Conservation (phyloP, 2,113 vertebrate genomes). For the Eurystomus gularis region DNA sequence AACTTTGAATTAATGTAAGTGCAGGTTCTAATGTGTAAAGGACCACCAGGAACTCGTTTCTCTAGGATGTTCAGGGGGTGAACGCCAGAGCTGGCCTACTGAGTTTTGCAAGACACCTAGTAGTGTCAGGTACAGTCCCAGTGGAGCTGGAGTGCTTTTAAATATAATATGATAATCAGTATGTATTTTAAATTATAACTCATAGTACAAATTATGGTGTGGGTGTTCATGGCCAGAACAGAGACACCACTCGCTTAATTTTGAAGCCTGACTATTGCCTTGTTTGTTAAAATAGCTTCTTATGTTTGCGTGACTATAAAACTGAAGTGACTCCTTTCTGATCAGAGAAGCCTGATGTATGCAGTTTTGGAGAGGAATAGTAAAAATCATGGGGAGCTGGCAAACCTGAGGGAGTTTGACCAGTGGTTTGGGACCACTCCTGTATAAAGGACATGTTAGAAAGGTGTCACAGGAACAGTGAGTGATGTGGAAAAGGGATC, state of each 20-base stretch:
- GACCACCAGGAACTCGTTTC: too few relatives aligned
- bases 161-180: not conserved
- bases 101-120: not conserved
- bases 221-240: not conserved
- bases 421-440: not conserved
- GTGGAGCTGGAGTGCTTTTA: not conserved
- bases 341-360: not conserved
- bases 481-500: not conserved
- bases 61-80: not conserved
- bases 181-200: not conserved
- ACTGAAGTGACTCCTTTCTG: not conserved
- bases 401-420: not conserved
- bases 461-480: not conserved
- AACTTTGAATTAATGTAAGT: not conserved
- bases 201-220: accelerated
- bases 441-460: not conserved
- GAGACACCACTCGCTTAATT: not conserved
- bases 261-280: not conserved
- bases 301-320: not conserved
- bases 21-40: not conserved
- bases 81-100: not conserved
- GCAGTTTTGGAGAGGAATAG: not conserved
- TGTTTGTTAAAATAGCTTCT: not conserved
- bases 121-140: not conserved
- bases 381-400: not conserved